A percentile compares a stretch with the other conserved stretches of the same genome.
Conservation (phyloP, 2,888 invertebrate species). For the Agriopis aurantiaria region DNA sequence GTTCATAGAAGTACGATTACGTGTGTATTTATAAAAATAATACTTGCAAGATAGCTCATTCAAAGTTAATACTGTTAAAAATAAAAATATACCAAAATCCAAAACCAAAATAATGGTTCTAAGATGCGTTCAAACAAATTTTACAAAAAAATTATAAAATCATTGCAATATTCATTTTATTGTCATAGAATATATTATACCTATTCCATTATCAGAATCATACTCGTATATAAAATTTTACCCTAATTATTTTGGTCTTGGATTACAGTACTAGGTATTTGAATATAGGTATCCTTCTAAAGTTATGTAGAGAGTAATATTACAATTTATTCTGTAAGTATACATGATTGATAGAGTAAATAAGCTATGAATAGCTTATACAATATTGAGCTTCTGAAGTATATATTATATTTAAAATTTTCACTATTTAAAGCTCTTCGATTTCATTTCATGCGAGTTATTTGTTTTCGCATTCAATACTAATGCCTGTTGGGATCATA, state of each 20-base stretch:
- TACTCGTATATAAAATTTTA: constrained; percentile 34
- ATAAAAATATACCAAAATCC: constrained; percentile 62
- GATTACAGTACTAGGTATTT: constrained; percentile 54
- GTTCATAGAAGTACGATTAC: too few relatives aligned
- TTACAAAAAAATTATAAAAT: constrained; percentile 39
- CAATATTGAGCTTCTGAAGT: constrained; percentile 84
- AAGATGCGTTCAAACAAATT: constrained; percentile 25
- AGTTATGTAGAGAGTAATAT: constrained; percentile 53
- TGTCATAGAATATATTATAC: constrained; percentile 56
- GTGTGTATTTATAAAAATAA: neutral
- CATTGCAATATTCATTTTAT: constrained; percentile 55
- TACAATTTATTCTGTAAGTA: constrained; percentile 67
- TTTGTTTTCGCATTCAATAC: constrained; percentile 73
- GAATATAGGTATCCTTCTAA: constrained; percentile 53
- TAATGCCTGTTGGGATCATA: constrained; percentile 60
- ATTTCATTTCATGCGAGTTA: constrained; percentile 80
- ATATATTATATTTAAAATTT: constrained; percentile 79
- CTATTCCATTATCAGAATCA: constrained; percentile 33
- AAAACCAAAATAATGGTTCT: constrained; percentile 64
- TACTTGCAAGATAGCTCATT: neutral
- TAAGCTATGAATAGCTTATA: constrained; percentile 83
- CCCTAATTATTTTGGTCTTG: constrained; percentile 69
- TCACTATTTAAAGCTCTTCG: constrained; percentile 87
- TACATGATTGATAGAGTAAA: constrained; percentile 75
- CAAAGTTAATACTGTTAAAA: too few relatives aligned